phyloP scores from a whole-genome alignment of 2,113 vertebrate genomes.

The Megaceryle maxima region DNA sequence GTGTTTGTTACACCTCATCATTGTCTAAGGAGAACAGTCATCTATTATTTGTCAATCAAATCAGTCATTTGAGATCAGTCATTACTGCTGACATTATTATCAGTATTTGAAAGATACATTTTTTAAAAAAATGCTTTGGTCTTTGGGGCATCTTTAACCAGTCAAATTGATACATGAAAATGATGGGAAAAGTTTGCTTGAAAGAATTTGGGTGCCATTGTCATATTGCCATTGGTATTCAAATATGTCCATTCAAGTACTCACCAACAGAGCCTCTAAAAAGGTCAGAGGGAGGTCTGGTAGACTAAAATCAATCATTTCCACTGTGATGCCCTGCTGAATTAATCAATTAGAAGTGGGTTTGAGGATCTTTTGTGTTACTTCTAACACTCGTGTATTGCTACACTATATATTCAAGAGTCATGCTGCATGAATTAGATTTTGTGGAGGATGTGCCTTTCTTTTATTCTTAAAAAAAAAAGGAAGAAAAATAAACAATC shows the following conservation, averaged over 20 bases:
- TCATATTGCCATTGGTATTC: not conserved
- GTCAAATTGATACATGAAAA: not conserved
- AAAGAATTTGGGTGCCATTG: not conserved
- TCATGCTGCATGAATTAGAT: constrained; percentile 4
- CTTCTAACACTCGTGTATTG: not conserved
- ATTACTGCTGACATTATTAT: not conserved
- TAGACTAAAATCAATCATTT: constrained; percentile 41
- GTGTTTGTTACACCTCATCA: not conserved
- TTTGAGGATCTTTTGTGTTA: constrained; percentile 3
- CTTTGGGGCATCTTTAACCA: not conserved
- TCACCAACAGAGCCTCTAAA: not conserved
- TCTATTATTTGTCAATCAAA: not conserved
- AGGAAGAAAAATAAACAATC: no score
- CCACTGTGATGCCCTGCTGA: not conserved
- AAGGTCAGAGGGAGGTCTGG: constrained; percentile 14
- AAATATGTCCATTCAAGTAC: not conserved
- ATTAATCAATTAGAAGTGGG: constrained; percentile 38
- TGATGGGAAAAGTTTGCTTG: not conserved
- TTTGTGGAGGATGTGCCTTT: not conserved
- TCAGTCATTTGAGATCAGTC: not conserved
- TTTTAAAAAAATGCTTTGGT: not conserved
- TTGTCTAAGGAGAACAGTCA: not conserved
- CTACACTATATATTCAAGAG: not conserved
- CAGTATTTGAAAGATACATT: not conserved
- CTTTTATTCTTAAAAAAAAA: not conserved